Base-by-base conservation (phyloP, 1,140 invertebrate species). In the Lasioglossum albipes region DNA sequence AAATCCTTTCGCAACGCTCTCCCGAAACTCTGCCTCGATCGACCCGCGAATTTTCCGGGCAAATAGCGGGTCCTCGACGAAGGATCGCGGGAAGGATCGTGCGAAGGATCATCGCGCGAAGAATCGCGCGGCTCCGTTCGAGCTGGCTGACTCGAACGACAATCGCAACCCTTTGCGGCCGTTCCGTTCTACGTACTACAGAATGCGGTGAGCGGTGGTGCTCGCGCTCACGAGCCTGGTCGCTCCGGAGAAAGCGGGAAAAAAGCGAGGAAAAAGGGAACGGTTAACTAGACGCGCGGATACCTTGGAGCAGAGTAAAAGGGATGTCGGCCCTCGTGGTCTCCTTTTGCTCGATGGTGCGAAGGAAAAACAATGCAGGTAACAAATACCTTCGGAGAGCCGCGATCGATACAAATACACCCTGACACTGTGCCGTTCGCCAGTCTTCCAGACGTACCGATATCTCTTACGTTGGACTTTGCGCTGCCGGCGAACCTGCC, bases 261-360 rank as follows among this genome's bases (percentile, higher is more conserved):
- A 78, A 83, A 83, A 74, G 85, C 81, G 80, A 86, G 82, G 78
- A 78, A 82, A 81, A 71, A 83, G 84, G 80, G 79, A 83, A 81
- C 76, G 74, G 76, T 80, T 52, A 83, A 76, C 78, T 67, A 84
- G 79, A 78, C 82, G 75, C 77, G 78, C 77, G 78, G 73, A 84
- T 83, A 75, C 84, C 82, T 86, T 74, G 83, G 76, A 69, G 80
- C 83, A 76, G 69, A 82, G 82, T 84, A 84, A 87, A 87, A 87
- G 86, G 85, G 86, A 87, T 65, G 82, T 81, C 75, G 75, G 83
- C 86, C 85, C 83, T 87, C 87, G 81, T 83, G 86, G 84, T 87
- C 86, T 87, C 85, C 86, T 87, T 87, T 87, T 87, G 86, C 85
- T 87, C 85, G 85, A 73, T 79, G 86, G 86, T 87, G 86, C 85